Conservation (phyloP, 2,888 invertebrate genomes). For the Pachymerium ferrugineum region DNA sequence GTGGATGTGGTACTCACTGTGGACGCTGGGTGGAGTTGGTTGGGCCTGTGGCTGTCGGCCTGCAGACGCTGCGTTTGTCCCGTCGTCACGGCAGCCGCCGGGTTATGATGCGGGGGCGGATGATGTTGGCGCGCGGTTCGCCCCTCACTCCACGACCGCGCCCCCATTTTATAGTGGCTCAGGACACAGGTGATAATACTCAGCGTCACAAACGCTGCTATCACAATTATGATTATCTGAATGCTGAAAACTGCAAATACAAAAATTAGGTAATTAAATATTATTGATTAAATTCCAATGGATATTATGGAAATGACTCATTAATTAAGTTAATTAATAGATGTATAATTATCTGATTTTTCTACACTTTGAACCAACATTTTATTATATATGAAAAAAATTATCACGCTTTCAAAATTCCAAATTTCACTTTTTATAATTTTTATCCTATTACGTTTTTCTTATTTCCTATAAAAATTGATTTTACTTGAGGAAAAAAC, state of each 20-base stretch:
- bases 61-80: conserved; percentile 9
- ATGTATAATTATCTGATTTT: too few species aligned
- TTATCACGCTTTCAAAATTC: too few species aligned
- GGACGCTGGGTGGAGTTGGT: conserved; percentile 32
- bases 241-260: conserved; percentile 36
- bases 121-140: conserved; percentile 34
- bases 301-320: too few species aligned
- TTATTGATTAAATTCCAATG: too few species aligned
- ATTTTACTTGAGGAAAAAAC: too few species aligned
- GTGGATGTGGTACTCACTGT: conserved; percentile 12
- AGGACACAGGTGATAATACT: conserved; percentile 38
- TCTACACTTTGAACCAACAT: too few species aligned
- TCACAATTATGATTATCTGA: conserved; percentile 37
- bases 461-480: too few species aligned
- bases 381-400: too few species aligned
- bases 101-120: conserved; percentile 31
- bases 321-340: too few species aligned
- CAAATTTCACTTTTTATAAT: too few species aligned
- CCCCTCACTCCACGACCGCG: conserved; percentile 41
- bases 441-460: too few species aligned
- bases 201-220: conserved; percentile 36
- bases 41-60: conserved; percentile 1
- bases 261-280: too few species aligned
- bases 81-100: conserved; percentile 25
- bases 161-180: conserved; percentile 41